Evolutionary conservation across 2,888 invertebrate species (phyloP), one percentile per base, ranked within the genome.

Genomic region (Cephus spinipes): DNA sequence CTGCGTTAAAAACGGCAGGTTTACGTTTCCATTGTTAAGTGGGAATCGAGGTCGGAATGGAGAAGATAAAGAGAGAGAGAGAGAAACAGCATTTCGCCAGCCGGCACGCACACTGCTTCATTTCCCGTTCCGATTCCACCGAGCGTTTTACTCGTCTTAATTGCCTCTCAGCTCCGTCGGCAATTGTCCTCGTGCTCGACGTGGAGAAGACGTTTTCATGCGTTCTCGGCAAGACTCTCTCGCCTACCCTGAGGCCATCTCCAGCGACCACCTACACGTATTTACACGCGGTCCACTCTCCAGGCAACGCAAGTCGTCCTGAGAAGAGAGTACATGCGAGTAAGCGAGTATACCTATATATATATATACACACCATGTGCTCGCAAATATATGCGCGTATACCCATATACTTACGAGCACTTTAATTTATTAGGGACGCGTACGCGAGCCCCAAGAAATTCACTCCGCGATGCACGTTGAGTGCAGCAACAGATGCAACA

Each of bases 401-500:
- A 55, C 55, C 55, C 55, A 23, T 77, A 82, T 82, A 81, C 81
- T 82, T 81, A 80, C 81, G 81, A 79, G 81, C 77, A 79, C 79
- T 80, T 84, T 84, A 83, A 84, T 84, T 85, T 85, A 85, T 84
- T 82, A 81, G 81, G 76, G 76, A 79, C 76, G 77, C 36, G 75
- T 77, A 15, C 32, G 36, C 36, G 71, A 36, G 40, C 76, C 55
- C 31, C 30, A 12, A 34, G 71, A 68, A 79, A 78, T 36, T 33
- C 74, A 32, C 77, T 31, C 15, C 12, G 69, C 15, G 74, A 78
- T 74, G 73, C 80, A 75, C 77, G 74, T 77, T 77, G 76, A 71
- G 71, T 71, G 71, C 71, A 71, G 82, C 85, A 85, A 79, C 85
- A 83, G 86, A 89, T 87, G 87, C 87, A 89, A 88, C 88, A 87